Evolutionary conservation across 2,888 invertebrate genomes (phyloP).

Genomic region (Perizoma affinitatum): DNA sequence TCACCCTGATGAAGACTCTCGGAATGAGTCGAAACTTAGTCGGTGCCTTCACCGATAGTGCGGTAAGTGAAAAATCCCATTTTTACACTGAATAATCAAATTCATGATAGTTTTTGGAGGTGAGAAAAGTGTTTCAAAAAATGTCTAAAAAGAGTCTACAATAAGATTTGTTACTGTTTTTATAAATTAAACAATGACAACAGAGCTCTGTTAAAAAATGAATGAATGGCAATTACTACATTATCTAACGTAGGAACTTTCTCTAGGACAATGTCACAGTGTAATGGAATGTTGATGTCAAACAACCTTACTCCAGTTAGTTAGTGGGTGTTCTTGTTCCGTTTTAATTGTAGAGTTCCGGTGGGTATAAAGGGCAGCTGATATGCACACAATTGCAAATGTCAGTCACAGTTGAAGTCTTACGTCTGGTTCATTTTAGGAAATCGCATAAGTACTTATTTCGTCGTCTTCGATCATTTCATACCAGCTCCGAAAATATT

Average conservation of each 20-base stretch:
- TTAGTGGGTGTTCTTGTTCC: conserved; percentile 62
- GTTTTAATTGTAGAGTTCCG: conserved; percentile 59
- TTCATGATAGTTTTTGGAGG: too few species aligned
- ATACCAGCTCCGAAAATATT: conserved; percentile 25
- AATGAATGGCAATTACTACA: not conserved
- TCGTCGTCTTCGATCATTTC: conserved; percentile 28
- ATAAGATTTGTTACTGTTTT: too few species aligned
- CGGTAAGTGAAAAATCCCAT: too few species aligned
- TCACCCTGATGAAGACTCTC: too few species aligned
- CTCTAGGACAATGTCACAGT: conserved; percentile 33
- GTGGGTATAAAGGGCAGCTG: conserved; percentile 56
- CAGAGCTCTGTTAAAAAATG: not conserved
- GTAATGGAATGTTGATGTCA: conserved; percentile 61
- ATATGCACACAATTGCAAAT: conserved; percentile 72
- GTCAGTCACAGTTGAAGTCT: conserved; percentile 49
- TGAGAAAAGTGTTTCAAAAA: too few species aligned
- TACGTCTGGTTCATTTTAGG: conserved; percentile 42
- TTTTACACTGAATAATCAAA: too few species aligned
- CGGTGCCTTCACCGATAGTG: too few species aligned
- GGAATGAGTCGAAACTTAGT: too few species aligned
- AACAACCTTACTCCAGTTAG: conserved; percentile 67
- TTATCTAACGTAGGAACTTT: conserved; percentile 25
- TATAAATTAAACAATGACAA: too few species aligned
- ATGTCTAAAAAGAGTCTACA: too few species aligned
- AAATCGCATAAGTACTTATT: conserved; percentile 38